Evolutionary conservation across 2,888 invertebrate genomes (phyloP).

Genomic region (Lycaena phlaeas): DNA sequence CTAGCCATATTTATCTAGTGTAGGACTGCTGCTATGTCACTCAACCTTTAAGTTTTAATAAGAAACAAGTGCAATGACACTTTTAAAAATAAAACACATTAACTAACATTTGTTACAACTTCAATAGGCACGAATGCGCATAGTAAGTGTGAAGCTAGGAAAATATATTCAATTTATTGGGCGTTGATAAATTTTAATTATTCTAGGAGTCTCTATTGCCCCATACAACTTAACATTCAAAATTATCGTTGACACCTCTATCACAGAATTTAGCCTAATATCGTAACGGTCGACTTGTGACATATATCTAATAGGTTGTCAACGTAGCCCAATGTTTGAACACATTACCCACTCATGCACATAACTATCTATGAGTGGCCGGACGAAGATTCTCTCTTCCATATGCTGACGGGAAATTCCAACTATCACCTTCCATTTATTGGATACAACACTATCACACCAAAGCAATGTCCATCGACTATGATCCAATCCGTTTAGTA

Average conservation of each 20-base stretch:
- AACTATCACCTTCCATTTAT: conserved; percentile 60
- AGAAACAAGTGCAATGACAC: conserved; percentile 46
- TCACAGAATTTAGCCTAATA: conserved; percentile 46
- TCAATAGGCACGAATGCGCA: conserved; percentile 56
- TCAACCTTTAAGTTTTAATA: conserved; percentile 35
- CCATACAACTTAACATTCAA: conserved; percentile 17
- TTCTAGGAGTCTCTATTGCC: conserved; percentile 48
- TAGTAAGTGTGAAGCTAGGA: conserved; percentile 54
- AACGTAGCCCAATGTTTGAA: conserved; percentile 29
- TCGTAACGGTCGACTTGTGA: conserved; percentile 41
- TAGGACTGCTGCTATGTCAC: conserved; percentile 45
- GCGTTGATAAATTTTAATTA: conserved; percentile 46
- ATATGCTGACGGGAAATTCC: conserved; percentile 55
- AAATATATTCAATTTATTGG: conserved; percentile 48
- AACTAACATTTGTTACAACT: conserved; percentile 47
- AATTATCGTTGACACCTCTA: conserved; percentile 20
- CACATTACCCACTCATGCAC: conserved; percentile 36
- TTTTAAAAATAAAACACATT: conserved; percentile 39
- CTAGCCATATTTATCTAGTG: conserved; percentile 20
- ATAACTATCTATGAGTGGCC: conserved; percentile 44
- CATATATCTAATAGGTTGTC: conserved; percentile 42
- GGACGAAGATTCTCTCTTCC: conserved; percentile 42
- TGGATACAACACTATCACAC: conserved; percentile 72
- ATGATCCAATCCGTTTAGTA: conserved; percentile 38
- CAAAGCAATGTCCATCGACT: conserved; percentile 62